These are phyloP conservation scores for Drosophila dunni DNA, from an alignment of 1,140 invertebrate genomes.

Conservation along the genomic window DNA sequence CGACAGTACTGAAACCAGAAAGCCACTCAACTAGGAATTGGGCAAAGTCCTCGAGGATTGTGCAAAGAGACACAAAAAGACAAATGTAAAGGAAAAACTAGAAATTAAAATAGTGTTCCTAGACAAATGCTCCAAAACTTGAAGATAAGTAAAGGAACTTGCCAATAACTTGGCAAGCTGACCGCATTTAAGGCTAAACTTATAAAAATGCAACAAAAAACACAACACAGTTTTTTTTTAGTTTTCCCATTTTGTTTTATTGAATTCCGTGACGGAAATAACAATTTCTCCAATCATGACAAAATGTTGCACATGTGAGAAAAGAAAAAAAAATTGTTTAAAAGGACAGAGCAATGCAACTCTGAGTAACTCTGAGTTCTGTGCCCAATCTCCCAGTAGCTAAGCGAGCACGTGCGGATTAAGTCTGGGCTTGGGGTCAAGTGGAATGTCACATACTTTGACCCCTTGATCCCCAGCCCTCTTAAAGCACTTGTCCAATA, in stretches of 20 bases:
- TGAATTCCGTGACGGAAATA: conserved; percentile 68
- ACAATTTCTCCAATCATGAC: conserved; percentile 52
- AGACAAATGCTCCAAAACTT: conserved; percentile 13
- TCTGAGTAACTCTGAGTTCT: not conserved
- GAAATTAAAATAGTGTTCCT: conserved; percentile 32
- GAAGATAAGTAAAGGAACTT: conserved; percentile 24
- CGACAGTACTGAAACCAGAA: not conserved
- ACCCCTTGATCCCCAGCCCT: not conserved
- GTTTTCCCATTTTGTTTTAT: conserved; percentile 45
- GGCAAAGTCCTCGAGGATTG: conserved; percentile 16
- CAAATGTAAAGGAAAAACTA: conserved; percentile 31
- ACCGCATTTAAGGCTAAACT: conserved; percentile 16
- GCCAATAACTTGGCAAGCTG: conserved; percentile 22
- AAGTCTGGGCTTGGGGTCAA: conserved; percentile 2
- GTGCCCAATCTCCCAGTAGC: not conserved
- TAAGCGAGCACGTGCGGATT: conserved; percentile 8
- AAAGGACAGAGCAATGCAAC: conserved; percentile 13
- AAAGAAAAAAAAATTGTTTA: not conserved
- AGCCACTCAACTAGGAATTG: not conserved
- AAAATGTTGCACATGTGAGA: conserved; percentile 50
- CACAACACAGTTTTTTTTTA: conserved; percentile 37
- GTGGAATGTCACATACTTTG: conserved; percentile 15
- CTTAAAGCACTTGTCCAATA: conserved; percentile 27
- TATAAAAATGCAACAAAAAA: conserved; percentile 17
- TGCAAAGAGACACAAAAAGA: conserved; percentile 23